Conservation (phyloP, 2,888 invertebrate genomes). For the Euphydryas editha region DNA sequence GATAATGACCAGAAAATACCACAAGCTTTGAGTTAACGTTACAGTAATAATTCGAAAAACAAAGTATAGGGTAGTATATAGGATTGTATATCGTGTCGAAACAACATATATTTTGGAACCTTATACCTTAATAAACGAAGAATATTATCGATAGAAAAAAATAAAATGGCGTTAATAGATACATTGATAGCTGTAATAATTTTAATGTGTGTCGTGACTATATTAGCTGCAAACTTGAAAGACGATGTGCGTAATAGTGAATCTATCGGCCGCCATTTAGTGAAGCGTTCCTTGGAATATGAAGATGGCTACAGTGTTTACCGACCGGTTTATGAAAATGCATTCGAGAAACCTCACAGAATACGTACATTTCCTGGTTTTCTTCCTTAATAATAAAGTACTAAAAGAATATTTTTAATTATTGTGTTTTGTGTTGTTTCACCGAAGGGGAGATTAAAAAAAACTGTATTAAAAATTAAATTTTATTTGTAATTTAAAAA, state of each 20-base stretch:
- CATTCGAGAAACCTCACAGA: slow-evolving; percentile 61
- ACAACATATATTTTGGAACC: neutral
- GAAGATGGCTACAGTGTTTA: slow-evolving; percentile 53
- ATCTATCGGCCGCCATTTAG: slow-evolving; percentile 53
- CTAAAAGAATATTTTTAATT: neutral
- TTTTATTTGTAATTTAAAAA: slow-evolving; percentile 47
- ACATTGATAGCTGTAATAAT: slow-evolving; percentile 13
- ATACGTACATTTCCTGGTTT: slow-evolving; percentile 66
- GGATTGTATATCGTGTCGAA: neutral
- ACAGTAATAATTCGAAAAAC: slow-evolving; percentile 9
- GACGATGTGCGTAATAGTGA: slow-evolving; percentile 23
- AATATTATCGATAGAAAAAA: neutral
- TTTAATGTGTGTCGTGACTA: neutral
- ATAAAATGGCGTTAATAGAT: slow-evolving; percentile 12
- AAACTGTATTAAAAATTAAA: slow-evolving; percentile 42
- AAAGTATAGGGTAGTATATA: neutral
- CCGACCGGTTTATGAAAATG: slow-evolving; percentile 51
- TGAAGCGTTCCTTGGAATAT: slow-evolving; percentile 55
- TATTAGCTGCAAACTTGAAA: slow-evolving; percentile 38
- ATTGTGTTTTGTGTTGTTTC: neutral
- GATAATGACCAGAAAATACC: slow-evolving; percentile 12
- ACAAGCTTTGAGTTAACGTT: neutral
- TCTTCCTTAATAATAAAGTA: slow-evolving; percentile 53
- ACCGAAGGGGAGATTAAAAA: neutral
- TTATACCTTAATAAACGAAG: neutral